Percentiles rank a stretch among this genome's conserved stretches.
Conservation (phyloP, 2,888 invertebrate species). For the Syrphus vitripennis region DNA sequence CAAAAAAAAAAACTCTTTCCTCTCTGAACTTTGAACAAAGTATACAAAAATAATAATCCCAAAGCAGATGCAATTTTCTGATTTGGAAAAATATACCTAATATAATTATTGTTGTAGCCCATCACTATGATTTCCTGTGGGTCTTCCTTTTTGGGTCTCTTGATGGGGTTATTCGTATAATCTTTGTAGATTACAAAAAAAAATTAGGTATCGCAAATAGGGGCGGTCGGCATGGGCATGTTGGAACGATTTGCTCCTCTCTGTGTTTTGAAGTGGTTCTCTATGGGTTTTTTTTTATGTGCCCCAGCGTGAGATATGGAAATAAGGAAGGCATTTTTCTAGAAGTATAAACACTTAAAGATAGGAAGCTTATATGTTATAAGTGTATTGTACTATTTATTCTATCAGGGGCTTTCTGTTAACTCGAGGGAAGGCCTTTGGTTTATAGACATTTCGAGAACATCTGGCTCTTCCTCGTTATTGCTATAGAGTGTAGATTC, state of each 20-base stretch:
- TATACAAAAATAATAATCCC: conserved; percentile 14
- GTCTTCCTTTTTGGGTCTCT: not conserved
- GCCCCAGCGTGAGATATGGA: conserved; percentile 20
- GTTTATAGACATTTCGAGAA: not conserved
- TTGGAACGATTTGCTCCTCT: conserved; percentile 22
- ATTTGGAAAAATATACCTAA: conserved; percentile 49
- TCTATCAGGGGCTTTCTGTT: not conserved
- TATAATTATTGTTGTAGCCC: conserved; percentile 49
- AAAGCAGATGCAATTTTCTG: conserved; percentile 65
- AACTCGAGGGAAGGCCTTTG: not conserved
- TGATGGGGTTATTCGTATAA: conserved; percentile 19
- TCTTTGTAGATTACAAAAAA: conserved; percentile 6
- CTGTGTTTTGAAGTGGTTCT: conserved; percentile 25
- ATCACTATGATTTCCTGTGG: conserved; percentile 36
- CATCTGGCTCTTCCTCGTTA: conserved; percentile 7
- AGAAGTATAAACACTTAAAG: conserved; percentile 9
- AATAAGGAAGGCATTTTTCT: conserved; percentile 31
- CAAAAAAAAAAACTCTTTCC: not conserved
- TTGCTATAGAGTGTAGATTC: not conserved
- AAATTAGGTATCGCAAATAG: not conserved
- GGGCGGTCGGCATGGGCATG: conserved; percentile 17
- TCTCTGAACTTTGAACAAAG: not conserved
- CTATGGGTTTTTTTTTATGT: not conserved
- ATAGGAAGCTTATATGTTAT: conserved; percentile 2
- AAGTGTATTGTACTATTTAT: conserved; percentile 3